A percentile compares a stretch with the other conserved stretches of the same genome.
phyloP scores from a whole-genome alignment of 2,888 invertebrate species.

The Scotopteryx bipunctaria region DNA sequence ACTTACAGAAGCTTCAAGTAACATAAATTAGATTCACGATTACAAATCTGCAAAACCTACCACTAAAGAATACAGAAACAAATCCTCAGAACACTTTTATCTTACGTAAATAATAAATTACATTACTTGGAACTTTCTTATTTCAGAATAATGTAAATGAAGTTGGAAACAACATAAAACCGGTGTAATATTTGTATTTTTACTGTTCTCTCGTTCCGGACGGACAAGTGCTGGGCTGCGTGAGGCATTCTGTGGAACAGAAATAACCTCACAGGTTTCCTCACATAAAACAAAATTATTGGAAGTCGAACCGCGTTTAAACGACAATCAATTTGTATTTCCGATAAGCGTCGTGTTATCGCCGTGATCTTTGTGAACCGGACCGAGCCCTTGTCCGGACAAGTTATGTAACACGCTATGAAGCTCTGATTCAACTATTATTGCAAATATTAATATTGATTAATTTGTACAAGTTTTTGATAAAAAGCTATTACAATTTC shows the following conservation, averaged over 20 bases:
- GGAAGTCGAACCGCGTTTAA: constrained; percentile 45
- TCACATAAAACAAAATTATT: constrained; percentile 38
- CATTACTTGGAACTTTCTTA: constrained; percentile 39
- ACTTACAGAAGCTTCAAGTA: constrained; percentile 11
- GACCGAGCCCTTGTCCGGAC: constrained; percentile 46
- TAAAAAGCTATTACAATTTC: constrained; percentile 29
- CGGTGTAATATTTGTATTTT: constrained; percentile 38
- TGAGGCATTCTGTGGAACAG: constrained; percentile 29
- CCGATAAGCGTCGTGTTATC: constrained; percentile 63
- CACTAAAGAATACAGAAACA: constrained; percentile 28
- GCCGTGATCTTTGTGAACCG: constrained; percentile 42
- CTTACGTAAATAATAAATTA: constrained; percentile 38
- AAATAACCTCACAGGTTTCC: constrained; percentile 30
- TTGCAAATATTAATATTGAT: constrained; percentile 23
- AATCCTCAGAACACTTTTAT: constrained; percentile 30
- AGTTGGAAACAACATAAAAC: constrained; percentile 36
- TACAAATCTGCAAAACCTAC: constrained; percentile 15
- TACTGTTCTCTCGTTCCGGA: constrained; percentile 36
- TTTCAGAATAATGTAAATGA: constrained; percentile 39
- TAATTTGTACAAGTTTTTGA: constrained; percentile 25
- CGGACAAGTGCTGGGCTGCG: constrained; percentile 31
- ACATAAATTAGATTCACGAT: constrained; percentile 25
- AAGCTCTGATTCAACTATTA: constrained; percentile 26
- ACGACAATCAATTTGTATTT: constrained; percentile 66
- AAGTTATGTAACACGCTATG: constrained; percentile 35